phyloP scores from a whole-genome alignment of 2,888 invertebrate species.

The Cephus nigrinus region DNA sequence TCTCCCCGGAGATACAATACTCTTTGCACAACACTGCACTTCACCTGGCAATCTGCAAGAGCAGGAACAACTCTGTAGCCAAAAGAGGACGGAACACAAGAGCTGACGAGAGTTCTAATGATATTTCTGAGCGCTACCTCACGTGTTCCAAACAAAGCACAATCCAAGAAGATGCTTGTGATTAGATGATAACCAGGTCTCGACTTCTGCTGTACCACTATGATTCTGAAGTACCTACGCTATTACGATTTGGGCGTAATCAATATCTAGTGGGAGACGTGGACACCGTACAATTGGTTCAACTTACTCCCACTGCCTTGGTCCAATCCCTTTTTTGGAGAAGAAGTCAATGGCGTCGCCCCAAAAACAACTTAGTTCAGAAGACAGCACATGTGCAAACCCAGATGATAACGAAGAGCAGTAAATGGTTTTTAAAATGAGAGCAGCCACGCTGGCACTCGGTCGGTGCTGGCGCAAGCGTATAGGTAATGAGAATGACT shows the following conservation, averaged over 20 bases:
- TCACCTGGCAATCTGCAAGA: slow-evolving; percentile 43
- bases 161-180: background rate
- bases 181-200: background rate
- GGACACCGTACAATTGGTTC: background rate
- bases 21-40: slow-evolving; percentile 34
- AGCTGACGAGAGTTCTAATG: background rate
- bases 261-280: background rate
- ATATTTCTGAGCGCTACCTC: background rate
- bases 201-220: background rate
- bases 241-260: background rate
- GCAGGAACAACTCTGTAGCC: slow-evolving; percentile 11
- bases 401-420: background rate
- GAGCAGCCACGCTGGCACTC: background rate
- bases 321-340: too few species aligned
- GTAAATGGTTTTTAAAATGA: background rate
- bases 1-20: slow-evolving; percentile 15
- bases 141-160: background rate
- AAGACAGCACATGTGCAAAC: background rate
- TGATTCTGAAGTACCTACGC: background rate
- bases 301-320: background rate
- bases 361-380: background rate
- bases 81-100: background rate
- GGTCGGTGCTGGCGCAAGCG: background rate
- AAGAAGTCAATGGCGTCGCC: too few species aligned
- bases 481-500: background rate